phyloP scores from a whole-genome alignment of 2,888 invertebrate species.

The Plebejus argus region DNA sequence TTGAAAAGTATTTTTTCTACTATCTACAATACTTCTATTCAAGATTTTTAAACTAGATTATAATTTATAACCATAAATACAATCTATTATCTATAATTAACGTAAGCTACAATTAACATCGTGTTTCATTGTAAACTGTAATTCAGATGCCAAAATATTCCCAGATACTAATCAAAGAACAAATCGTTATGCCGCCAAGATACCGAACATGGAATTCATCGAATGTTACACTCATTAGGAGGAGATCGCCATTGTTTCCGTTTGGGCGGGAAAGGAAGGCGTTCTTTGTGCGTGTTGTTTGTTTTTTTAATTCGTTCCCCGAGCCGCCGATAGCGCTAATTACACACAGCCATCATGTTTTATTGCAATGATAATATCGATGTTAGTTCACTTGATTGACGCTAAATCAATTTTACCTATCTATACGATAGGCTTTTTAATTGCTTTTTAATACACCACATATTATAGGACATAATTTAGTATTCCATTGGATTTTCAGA shows the following conservation, averaged over 20 bases:
- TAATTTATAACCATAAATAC: neutral
- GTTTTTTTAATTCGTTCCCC: slow-evolving; percentile 65
- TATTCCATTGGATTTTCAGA: neutral
- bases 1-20: too few species aligned
- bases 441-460: neutral
- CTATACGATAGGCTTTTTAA: neutral
- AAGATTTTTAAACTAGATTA: neutral
- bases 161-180: slow-evolving; percentile 31
- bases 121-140: neutral
- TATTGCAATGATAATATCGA: slow-evolving; percentile 18
- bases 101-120: neutral
- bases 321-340: slow-evolving; percentile 57
- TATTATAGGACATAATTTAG: neutral
- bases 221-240: slow-evolving; percentile 69
- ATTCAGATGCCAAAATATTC: slow-evolving; percentile 19
- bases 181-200: slow-evolving; percentile 52
- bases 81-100: neutral
- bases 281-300: slow-evolving; percentile 70
- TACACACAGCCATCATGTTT: slow-evolving; percentile 44
- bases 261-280: slow-evolving; percentile 64
- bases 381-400: slow-evolving; percentile 36
- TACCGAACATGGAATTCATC: slow-evolving; percentile 60
- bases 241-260: slow-evolving; percentile 65
- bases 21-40: neutral
- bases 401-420: neutral